Conservation (phyloP, 2,888 invertebrate species). For the Campaea margaritaria region DNA sequence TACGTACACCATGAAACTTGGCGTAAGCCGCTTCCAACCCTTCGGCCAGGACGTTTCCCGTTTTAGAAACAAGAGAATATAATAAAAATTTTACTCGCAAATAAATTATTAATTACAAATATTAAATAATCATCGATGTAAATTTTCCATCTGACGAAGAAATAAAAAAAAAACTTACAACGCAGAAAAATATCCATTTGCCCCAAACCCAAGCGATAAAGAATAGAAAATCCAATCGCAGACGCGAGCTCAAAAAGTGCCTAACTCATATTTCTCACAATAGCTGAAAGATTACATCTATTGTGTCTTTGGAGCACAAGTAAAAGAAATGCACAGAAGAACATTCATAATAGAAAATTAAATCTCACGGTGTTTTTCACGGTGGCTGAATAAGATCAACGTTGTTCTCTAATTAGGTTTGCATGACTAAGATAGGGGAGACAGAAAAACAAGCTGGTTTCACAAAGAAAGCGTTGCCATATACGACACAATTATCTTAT, state of each 20-base stretch:
- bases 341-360: slow-evolving; percentile 46
- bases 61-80: not conserved
- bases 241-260: slow-evolving; percentile 7
- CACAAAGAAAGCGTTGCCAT: slow-evolving; percentile 69
- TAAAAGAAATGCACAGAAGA: slow-evolving; percentile 32
- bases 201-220: not conserved
- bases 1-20: too few species aligned
- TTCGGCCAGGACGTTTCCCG: not conserved
- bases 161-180: slow-evolving; percentile 8
- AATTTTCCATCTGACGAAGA: slow-evolving; percentile 6
- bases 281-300: slow-evolving; percentile 15
- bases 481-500: slow-evolving; percentile 34
- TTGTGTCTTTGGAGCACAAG: slow-evolving; percentile 19
- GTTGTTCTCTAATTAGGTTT: slow-evolving; percentile 67
- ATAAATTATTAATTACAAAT: not conserved
- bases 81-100: slow-evolving; percentile 5
- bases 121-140: too few species aligned
- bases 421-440: slow-evolving; percentile 67
- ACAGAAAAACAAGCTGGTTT: slow-evolving; percentile 61
- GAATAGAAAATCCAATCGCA: slow-evolving; percentile 17
- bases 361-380: slow-evolving; percentile 54
- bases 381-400: slow-evolving; percentile 27
- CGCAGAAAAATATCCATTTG: slow-evolving; percentile 2
- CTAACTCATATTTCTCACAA: slow-evolving; percentile 26
- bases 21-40: not conserved